phyloP scores from a whole-genome alignment of 1,140 invertebrate genomes.

The Scylla paramamosain region DNA sequence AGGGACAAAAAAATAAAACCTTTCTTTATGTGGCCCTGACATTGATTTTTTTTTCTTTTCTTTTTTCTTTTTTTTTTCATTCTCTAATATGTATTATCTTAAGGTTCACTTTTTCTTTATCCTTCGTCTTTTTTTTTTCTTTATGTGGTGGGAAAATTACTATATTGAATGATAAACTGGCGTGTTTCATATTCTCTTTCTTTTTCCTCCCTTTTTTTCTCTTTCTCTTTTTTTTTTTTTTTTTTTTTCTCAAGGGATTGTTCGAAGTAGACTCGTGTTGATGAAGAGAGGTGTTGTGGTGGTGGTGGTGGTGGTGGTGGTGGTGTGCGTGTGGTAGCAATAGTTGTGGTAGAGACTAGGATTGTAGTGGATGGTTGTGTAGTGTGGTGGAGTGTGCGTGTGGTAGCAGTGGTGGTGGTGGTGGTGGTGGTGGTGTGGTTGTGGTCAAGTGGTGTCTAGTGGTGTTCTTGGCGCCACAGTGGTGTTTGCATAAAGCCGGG shows the following conservation, averaged over 20 bases:
- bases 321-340: not conserved
- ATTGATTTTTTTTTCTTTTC: too few species aligned
- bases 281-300: not conserved
- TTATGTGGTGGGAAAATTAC: not conserved
- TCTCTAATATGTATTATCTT: too few species aligned
- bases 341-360: not conserved
- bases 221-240: too few species aligned
- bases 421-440: not conserved
- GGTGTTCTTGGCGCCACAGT: not conserved
- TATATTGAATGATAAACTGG: not conserved
- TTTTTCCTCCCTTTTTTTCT: too few species aligned
- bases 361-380: not conserved
- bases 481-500: not conserved
- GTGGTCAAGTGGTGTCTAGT: not conserved
- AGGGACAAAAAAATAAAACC: not conserved
- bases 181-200: not conserved
- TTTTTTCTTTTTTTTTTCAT: too few species aligned
- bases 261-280: not conserved
- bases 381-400: not conserved
- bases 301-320: slow-evolving; percentile 5
- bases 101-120: too few species aligned
- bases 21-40: too few species aligned
- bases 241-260: not conserved
- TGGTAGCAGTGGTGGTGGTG: not conserved
- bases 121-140: too few species aligned